Conservation (phyloP, 2,797 vertebrate genomes). For the Lacerta viridis region DNA sequence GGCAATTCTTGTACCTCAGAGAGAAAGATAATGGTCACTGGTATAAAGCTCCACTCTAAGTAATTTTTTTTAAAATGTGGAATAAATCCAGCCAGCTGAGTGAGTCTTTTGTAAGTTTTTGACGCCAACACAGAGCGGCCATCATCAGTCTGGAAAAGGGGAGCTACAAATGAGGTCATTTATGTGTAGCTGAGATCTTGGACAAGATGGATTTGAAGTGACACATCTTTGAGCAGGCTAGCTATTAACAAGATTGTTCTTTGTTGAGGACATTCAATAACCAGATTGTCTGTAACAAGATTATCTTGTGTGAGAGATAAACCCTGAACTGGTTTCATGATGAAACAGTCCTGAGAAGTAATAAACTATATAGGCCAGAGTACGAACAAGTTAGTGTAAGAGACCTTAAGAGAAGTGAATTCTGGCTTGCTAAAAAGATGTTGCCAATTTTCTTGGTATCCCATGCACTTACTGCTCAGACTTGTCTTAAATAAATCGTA, state of each 20-base stretch:
- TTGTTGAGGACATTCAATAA: slow-evolving; percentile 64
- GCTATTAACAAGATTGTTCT: slow-evolving; percentile 69
- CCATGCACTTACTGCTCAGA: slow-evolving; percentile 3
- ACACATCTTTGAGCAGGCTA: slow-evolving; percentile 65
- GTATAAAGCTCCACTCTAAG: slow-evolving; percentile 63
- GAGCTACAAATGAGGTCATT: slow-evolving; percentile 52
- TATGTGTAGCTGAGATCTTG: slow-evolving; percentile 48
- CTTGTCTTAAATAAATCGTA: slow-evolving; percentile 19
- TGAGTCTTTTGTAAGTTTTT: slow-evolving; percentile 60
- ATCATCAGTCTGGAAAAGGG: slow-evolving; percentile 56
- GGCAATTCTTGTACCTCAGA: slow-evolving; percentile 47
- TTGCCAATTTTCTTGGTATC: neutral
- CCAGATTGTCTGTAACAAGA: slow-evolving; percentile 67
- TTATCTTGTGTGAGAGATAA: slow-evolving; percentile 61
- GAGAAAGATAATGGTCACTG: slow-evolving; percentile 64
- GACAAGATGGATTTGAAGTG: slow-evolving; percentile 68
- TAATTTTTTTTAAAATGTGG: slow-evolving; percentile 52
- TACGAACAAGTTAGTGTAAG: neutral
- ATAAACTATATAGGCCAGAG: slow-evolving; percentile 57
- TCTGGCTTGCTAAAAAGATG: neutral
- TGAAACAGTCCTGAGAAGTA: slow-evolving; percentile 50
- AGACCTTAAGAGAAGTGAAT: slow-evolving; percentile 13
- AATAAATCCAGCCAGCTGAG: slow-evolving; percentile 62
- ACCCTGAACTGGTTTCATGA: slow-evolving; percentile 45
- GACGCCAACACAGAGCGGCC: slow-evolving; percentile 55